A percentile compares a stretch with the other conserved stretches of the same genome.
These are phyloP conservation scores for Phalacrocorax pelagicus DNA, from an alignment of 2,113 vertebrate genomes.

Conservation along the genomic window DNA sequence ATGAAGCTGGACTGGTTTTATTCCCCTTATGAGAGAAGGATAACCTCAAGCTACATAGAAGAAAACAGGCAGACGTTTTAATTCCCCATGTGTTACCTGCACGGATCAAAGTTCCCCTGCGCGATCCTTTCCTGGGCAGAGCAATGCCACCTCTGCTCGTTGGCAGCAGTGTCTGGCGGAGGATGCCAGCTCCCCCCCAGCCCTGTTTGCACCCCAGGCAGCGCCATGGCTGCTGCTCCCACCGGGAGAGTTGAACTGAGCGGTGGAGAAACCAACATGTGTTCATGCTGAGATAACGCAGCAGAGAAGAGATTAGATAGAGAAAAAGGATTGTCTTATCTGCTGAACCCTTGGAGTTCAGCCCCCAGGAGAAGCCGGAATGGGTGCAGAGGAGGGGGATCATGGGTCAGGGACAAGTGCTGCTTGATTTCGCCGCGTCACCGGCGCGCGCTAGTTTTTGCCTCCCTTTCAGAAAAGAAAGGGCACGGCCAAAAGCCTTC, in stretches of 20 bases:
- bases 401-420: background rate
- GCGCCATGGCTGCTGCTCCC: background rate
- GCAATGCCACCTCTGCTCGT: background rate
- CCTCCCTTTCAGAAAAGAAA: background rate
- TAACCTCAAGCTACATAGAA: background rate
- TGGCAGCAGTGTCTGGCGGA: accelerated
- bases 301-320: background rate
- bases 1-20: background rate
- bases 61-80: background rate
- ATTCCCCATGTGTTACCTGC: background rate
- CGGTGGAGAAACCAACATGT: background rate
- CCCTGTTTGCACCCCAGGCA: background rate
- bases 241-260: background rate
- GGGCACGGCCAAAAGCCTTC: background rate
- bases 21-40: background rate
- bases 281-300: background rate
- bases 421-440: background rate
- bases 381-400: background rate
- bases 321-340: background rate
- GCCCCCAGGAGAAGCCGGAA: background rate
- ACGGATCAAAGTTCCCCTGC: background rate
- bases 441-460: accelerated
- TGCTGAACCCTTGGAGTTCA: background rate
- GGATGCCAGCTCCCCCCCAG: background rate
- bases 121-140: background rate